Evolutionary conservation across 2,888 invertebrate genomes (phyloP).

Genomic region (Diaprepes abbreviatus): DNA sequence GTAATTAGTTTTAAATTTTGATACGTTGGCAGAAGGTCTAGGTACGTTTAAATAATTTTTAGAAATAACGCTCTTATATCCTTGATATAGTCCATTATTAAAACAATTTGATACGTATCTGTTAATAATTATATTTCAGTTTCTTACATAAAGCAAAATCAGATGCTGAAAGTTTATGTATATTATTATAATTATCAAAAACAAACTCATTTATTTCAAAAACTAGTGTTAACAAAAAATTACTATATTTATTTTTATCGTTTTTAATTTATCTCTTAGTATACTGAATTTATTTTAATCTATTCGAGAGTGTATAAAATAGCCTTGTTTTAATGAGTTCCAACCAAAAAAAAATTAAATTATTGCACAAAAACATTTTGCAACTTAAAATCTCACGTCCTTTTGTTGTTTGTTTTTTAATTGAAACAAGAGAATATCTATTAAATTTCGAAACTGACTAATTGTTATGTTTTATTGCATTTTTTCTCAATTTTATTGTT

Average conservation of each 20-base stretch:
- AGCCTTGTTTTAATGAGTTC: slow-evolving; percentile 24
- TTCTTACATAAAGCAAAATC: too few relatives aligned
- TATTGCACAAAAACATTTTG: slow-evolving; percentile 25
- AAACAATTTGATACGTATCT: too few relatives aligned
- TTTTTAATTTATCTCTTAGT: slow-evolving; percentile 2
- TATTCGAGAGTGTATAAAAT: background rate
- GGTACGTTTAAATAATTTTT: too few relatives aligned
- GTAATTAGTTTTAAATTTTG: too few relatives aligned
- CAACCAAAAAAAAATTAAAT: slow-evolving; percentile 23
- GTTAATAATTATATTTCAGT: too few relatives aligned
- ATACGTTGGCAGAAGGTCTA: too few relatives aligned
- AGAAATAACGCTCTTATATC: too few relatives aligned
- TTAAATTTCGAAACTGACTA: background rate
- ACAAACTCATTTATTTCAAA: too few relatives aligned
- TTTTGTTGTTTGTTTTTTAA: slow-evolving; percentile 17
- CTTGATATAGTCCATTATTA: too few relatives aligned
- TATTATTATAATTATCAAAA: too few relatives aligned
- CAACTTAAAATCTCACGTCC: slow-evolving; percentile 34
- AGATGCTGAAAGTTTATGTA: too few relatives aligned
- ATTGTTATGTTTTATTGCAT: background rate
- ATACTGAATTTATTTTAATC: background rate
- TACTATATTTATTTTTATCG: slow-evolving; percentile 5
- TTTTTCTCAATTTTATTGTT: background rate
- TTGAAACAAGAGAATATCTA: slow-evolving; percentile 8
- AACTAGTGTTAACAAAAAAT: slow-evolving; percentile 1